A percentile compares a stretch with the other conserved stretches of the same genome.
Conservation (phyloP, 2,888 invertebrate genomes). For the Alsophila aescularia region DNA sequence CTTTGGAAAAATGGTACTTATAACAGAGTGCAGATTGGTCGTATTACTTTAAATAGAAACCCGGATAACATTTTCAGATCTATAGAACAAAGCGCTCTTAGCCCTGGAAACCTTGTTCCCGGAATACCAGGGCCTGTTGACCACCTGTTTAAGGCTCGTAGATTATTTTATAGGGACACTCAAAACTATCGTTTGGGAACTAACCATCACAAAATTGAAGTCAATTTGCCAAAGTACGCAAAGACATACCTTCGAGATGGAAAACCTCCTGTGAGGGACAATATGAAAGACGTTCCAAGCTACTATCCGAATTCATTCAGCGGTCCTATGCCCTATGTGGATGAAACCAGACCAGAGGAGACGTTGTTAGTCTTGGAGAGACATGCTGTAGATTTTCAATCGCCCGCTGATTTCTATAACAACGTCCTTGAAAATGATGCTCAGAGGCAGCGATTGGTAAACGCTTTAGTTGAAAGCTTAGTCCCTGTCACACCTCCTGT, state of each 20-base stretch:
- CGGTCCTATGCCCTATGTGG: slow-evolving; percentile 89
- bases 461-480: slow-evolving; percentile 13
- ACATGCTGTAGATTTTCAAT: slow-evolving; percentile 55
- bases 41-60: slow-evolving; percentile 55
- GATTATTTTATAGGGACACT: slow-evolving; percentile 57
- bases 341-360: slow-evolving; percentile 54
- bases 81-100: slow-evolving; percentile 57
- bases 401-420: slow-evolving; percentile 89
- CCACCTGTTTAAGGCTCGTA: slow-evolving; percentile 55
- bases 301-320: slow-evolving; percentile 97
- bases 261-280: slow-evolving; percentile 87
- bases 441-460: slow-evolving; percentile 33
- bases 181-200: slow-evolving; percentile 63
- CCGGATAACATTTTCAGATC: slow-evolving; percentile 60
- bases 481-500: slow-evolving; percentile 26
- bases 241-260: slow-evolving; percentile 74
- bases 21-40: slow-evolving; percentile 55
- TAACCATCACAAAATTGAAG: slow-evolving; percentile 60
- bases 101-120: slow-evolving; percentile 66
- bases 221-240: slow-evolving; percentile 59
- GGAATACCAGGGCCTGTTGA: slow-evolving; percentile 69
- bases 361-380: slow-evolving; percentile 21
- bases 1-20: slow-evolving; percentile 69
- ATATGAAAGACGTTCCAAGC: slow-evolving; percentile 94
- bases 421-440: slow-evolving; percentile 73